These are phyloP conservation scores for Apistogramma diplotaenia DNA, from an alignment of 2,113 vertebrate genomes.

Conservation along the genomic window DNA sequence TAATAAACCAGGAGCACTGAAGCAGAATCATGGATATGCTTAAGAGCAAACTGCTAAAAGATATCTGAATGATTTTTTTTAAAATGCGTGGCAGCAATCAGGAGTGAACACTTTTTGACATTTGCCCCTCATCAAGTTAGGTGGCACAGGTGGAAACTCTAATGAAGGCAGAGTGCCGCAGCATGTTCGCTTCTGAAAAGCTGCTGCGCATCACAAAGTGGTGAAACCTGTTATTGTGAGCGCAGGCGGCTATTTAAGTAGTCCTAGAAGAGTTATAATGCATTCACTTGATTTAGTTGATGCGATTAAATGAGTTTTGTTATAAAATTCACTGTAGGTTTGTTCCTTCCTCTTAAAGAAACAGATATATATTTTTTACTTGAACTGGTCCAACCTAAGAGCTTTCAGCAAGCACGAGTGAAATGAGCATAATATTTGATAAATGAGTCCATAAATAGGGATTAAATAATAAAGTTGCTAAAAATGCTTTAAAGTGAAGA, in stretches of 20 bases:
- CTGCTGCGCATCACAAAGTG: background rate
- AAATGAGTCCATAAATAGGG: background rate
- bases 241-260: background rate
- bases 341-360: background rate
- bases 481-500: background rate
- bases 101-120: constrained; percentile 9
- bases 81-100: constrained; percentile 8
- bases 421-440: background rate
- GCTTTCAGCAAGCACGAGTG: background rate
- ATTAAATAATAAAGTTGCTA: background rate
- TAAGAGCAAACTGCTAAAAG: background rate
- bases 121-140: constrained; percentile 26
- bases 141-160: background rate
- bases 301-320: background rate
- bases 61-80: constrained; percentile 3
- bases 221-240: background rate
- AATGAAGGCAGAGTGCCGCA: constrained; percentile 12
- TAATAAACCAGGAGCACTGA: background rate
- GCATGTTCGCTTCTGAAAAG: background rate
- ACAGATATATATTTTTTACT: no score
- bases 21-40: background rate
- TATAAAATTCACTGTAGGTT: background rate
- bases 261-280: background rate
- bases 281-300: background rate
- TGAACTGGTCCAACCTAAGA: background rate